Conservation (phyloP, 2,113 vertebrate genomes). For the Saccopteryx leptura region DNA sequence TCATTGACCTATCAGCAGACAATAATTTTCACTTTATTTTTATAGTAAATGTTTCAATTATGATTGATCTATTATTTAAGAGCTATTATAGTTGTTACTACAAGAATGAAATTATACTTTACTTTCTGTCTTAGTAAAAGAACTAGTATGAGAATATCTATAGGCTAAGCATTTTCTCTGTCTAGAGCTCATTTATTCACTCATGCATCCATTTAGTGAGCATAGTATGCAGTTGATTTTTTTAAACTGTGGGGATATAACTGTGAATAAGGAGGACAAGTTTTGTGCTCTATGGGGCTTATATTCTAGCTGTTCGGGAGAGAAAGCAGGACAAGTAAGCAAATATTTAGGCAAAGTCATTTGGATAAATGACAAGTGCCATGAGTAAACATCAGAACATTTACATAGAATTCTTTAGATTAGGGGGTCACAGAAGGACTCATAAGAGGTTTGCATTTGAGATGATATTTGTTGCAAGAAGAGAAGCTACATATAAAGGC, state of each 20-base stretch:
- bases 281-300: not conserved
- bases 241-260: not conserved
- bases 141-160: not conserved
- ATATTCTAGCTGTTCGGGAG: not conserved
- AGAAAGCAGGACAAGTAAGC: not conserved
- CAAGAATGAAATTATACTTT: not conserved
- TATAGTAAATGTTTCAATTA: not conserved
- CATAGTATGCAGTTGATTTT: not conserved
- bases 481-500: not conserved
- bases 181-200: not conserved
- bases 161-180: not conserved
- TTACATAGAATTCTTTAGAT: not conserved
- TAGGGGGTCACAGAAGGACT: not conserved
- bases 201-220: not conserved
- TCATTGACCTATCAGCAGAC: not conserved
- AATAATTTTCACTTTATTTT: not conserved
- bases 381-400: not conserved
- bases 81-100: not conserved
- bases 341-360: not conserved
- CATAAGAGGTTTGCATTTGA: not conserved
- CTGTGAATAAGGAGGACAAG: not conserved
- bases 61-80: not conserved
- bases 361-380: not conserved
- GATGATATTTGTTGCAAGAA: not conserved
- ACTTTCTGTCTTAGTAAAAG: not conserved